Evolutionary conservation across 2,888 invertebrate species (phyloP).

Genomic region (Glaucopsyche alexis): DNA sequence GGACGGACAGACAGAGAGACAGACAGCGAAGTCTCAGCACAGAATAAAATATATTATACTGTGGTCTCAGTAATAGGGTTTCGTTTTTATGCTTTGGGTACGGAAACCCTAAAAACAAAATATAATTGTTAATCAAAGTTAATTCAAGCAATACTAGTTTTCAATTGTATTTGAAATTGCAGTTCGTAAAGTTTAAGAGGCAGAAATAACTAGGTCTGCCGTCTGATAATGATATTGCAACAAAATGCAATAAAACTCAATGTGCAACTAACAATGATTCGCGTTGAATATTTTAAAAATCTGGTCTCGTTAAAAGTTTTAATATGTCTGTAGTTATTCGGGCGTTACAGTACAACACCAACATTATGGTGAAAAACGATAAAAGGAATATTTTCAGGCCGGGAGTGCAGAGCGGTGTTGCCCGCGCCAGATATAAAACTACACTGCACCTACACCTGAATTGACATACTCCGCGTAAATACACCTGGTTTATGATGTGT

Average conservation of each 20-base stretch:
- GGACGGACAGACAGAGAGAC: too few relatives aligned
- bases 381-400: constrained; percentile 67
- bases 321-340: constrained; percentile 31
- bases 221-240: background rate
- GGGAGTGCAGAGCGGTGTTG: constrained; percentile 47
- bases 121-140: too few relatives aligned
- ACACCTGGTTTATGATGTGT: too few relatives aligned
- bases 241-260: constrained; percentile 1
- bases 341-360: constrained; percentile 36
- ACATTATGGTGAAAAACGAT: constrained; percentile 50
- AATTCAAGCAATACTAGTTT: too few relatives aligned
- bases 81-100: too few relatives aligned
- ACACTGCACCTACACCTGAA: background rate
- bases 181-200: too few relatives aligned
- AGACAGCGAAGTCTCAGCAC: too few relatives aligned
- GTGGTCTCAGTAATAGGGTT: too few relatives aligned
- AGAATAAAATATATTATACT: too few relatives aligned
- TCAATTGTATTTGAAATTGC: too few relatives aligned
- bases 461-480: background rate
- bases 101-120: too few relatives aligned
- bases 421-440: constrained; percentile 49
- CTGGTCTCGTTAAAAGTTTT: constrained; percentile 41
- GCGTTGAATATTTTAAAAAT: constrained; percentile 25
- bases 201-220: background rate
- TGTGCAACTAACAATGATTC: constrained; percentile 10